Base-by-base conservation (phyloP, 1,140 invertebrate genomes). In the Scaptomyza pallida region DNA sequence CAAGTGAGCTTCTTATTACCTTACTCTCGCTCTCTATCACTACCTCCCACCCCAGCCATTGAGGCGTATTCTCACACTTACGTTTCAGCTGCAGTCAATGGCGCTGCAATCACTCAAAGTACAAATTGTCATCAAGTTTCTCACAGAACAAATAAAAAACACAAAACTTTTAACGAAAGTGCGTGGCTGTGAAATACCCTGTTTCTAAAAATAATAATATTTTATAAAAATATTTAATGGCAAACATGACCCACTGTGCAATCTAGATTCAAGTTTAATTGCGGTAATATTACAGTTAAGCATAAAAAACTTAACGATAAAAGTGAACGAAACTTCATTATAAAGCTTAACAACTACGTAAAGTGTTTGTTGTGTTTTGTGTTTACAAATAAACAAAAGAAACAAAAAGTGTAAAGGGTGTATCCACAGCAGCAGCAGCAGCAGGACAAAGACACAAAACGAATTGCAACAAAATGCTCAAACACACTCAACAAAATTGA, bases 401-500 rank as follows among this genome's bases (percentile, higher is more conserved):
- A 13, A 6, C 5, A n/a, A 13, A 23, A n/a, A n/a, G n/a, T n/a
- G 12, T 44, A 26, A 8, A 47, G 21, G 30, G 62, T 21, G 43
- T 44, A 3, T 15, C 10, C n/a, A n/a, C n/a, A n/a, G n/a, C n/a
- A n/a, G n/a, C n/a, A n/a, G n/a, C n/a, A n/a, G n/a, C n/a, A n/a
- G n/a, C n/a, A n/a, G n/a, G n/a, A n/a, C n/a, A n/a, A n/a, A 40
- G 44, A 15, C 55, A 69, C 50, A 48, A 81, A 82, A 82, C 78
- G 67, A 81, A 86, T 82, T 86, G 81, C 78, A 88, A 74, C 81
- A 82, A 86, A 86, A 88, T 88, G 81, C 65, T 86, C 82, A 86
- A 86, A 88, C 70, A 88, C 81, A 86, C 81, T 86, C 81, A 88
- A 56, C 81, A 55, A 86, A 86, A 86, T 88, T 86, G 81, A 88